Evolutionary conservation across 2,113 vertebrate species (phyloP), one percentile per base, ranked within the genome.

Genomic region (Merops nubicus): DNA sequence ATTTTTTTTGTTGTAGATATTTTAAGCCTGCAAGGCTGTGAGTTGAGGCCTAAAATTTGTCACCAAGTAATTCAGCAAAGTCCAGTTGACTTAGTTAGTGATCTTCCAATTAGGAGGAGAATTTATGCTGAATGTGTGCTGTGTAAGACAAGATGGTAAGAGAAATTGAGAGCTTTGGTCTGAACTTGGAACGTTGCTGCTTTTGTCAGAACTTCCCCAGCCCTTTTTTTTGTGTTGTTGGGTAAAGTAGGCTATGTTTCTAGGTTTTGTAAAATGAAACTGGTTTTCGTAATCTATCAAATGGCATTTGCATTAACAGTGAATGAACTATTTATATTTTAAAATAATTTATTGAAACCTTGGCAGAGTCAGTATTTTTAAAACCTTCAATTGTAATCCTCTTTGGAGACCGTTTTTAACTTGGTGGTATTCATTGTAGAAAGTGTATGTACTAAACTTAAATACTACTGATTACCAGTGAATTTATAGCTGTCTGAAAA

Each of bases 391-490:
- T 28, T 89, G 76, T 85, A 91, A 56, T 84, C 50, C 65, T 94
- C 79, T 92, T 93, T 45, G 69, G 64, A 92, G 91, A 94, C 53
- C 53, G 12, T 95, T 96, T 96, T 94, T 92, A 95, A 64, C 83
- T 78, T 86, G 73, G 56, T 70, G 51, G 43, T 86, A 8, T 94
- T 91, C 4, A 8, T 96, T 94, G 85, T 96, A 91, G 91, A 80
- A 91, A 91, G 43, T 80, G 8, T 88, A 26, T 51, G 51, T 94
- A 64, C 67, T 81, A 88, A 75, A 64, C 57, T 95, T 74, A 59
- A 64, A 48, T 91, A 91, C 92, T 97, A 82, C 96, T 97, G 96
- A 89, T 90, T 63, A 38, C 77, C 68, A 67, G 85, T 95, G 93
- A 74, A 85, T 56, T 85, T 62, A 12, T 65, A 91, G 67, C 63